Conservation (phyloP, 1,140 invertebrate genomes). For the Holotrichia oblita region DNA sequence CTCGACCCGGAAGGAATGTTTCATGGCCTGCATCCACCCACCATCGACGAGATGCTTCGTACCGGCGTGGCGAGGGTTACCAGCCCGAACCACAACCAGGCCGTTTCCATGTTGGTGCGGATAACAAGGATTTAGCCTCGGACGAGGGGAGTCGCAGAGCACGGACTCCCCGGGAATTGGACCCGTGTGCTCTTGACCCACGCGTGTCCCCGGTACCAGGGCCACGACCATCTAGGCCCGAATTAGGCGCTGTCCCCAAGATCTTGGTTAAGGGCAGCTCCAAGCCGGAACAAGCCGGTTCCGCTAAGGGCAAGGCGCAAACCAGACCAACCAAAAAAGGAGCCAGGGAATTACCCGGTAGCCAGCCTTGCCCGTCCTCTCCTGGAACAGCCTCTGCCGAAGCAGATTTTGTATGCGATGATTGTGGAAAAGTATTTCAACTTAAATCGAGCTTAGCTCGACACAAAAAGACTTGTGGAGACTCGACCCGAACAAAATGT, state of each 20-base stretch:
- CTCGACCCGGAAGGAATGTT: too few species aligned
- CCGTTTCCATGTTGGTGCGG: too few species aligned
- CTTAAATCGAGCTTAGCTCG: neutral
- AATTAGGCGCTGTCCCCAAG: neutral
- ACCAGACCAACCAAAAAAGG: neutral
- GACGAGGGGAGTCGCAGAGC: too few species aligned
- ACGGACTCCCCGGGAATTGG: neutral
- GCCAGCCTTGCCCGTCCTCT: neutral
- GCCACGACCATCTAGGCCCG: neutral
- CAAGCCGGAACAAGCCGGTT: neutral
- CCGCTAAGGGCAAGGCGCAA: neutral
- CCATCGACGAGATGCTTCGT: too few species aligned
- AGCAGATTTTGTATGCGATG: neutral
- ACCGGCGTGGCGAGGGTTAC: too few species aligned
- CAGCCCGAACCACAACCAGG: too few species aligned
- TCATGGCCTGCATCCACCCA: too few species aligned
- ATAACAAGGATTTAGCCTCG: too few species aligned
- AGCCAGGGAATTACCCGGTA: neutral
- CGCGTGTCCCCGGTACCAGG: neutral
- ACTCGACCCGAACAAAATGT: neutral
- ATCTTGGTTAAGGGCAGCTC: neutral
- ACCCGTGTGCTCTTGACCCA: neutral
- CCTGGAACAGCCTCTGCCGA: neutral
- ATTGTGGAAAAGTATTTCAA: neutral
- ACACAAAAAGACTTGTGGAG: neutral